Evolutionary conservation across 2,888 invertebrate species (phyloP).

Genomic region (Lottia scabra): DNA sequence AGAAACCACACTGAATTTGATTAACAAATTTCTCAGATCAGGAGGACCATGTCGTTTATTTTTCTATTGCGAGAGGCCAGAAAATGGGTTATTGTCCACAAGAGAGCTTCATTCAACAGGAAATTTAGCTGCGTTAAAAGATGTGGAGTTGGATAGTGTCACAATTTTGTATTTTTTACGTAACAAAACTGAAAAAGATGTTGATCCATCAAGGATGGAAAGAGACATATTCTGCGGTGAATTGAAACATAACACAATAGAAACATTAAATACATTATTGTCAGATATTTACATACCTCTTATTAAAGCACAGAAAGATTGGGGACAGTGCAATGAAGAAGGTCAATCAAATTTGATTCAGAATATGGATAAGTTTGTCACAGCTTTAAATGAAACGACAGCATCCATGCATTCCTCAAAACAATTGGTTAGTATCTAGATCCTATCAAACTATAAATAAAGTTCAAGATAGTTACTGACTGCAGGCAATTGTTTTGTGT

Average conservation of each 20-base stretch:
- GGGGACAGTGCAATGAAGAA: constrained; percentile 66
- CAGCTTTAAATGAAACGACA: constrained; percentile 61
- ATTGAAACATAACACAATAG: constrained; percentile 66
- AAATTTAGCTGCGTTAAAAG: constrained; percentile 61
- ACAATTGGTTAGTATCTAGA: constrained; percentile 57
- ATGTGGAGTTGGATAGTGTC: constrained; percentile 57
- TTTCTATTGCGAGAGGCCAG: constrained; percentile 63
- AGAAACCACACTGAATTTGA: constrained; percentile 58
- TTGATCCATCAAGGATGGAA: constrained; percentile 62
- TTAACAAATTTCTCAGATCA: constrained; percentile 64
- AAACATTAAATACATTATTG: constrained; percentile 60
- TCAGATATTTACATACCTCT: constrained; percentile 67
- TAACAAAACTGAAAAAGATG: constrained; percentile 61
- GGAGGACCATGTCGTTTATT: constrained; percentile 66
- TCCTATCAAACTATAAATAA: too few relatives aligned
- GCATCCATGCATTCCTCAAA: constrained; percentile 59
- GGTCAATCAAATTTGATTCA: constrained; percentile 57
- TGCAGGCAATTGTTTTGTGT: too few relatives aligned
- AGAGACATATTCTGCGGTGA: constrained; percentile 68
- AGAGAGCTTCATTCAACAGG: constrained; percentile 60
- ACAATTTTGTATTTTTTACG: constrained; percentile 66
- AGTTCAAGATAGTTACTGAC: too few relatives aligned
- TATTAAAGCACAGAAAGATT: constrained; percentile 63
- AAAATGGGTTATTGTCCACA: constrained; percentile 51
- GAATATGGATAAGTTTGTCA: constrained; percentile 64